Evolutionary conservation across 2,888 invertebrate species (phyloP), one percentile per base, ranked within the genome.

Genomic region (Melanargia galathea): DNA sequence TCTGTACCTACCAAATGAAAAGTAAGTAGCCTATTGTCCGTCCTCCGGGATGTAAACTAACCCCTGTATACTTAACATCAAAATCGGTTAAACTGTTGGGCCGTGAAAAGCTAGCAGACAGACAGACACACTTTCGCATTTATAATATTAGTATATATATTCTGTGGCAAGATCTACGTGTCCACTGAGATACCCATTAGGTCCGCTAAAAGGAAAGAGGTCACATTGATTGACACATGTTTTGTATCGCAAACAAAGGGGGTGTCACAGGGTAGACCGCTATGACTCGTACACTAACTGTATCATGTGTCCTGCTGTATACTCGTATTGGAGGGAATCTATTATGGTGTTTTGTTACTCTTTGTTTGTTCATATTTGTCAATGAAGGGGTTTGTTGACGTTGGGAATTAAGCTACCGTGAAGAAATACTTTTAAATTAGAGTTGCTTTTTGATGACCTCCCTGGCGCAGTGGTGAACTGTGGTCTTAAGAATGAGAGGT

Each of bases 291-390:
- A 8, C 8, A 30, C 8, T 16, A 49, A 30, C 30, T 51, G 8
- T 49, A 8, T 33, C 16, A 16, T 33, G 30, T 16, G 11, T 10
- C 30, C 3, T 10, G 30, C 30, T 8, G 30, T 30, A 6, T 8
- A 30, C 10, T 51, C n/a, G n/a, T n/a, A n/a, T n/a, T n/a, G n/a
- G 56, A 20, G 57, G 30, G 33, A 56, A 62, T 40, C 63, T 60
- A 67, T 65, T 65, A 65, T 58, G 45, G 65, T 65, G 54, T 67
- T 22, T 13, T 58, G 64, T 66, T 71, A 52, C 71, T n/a, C n/a
- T 30, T 18, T 24, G 48, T 54, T 63, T 61, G 60, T 60, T 18
- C 33, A 11, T 48, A 55, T 58, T 64, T 61, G 61, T 62, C 61
- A 48, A 40, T 54, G 18, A 51, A 51, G 18, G 11, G 51, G 16